Conservation (phyloP, 1,140 invertebrate species). For the Oncopodura yosiiana region DNA sequence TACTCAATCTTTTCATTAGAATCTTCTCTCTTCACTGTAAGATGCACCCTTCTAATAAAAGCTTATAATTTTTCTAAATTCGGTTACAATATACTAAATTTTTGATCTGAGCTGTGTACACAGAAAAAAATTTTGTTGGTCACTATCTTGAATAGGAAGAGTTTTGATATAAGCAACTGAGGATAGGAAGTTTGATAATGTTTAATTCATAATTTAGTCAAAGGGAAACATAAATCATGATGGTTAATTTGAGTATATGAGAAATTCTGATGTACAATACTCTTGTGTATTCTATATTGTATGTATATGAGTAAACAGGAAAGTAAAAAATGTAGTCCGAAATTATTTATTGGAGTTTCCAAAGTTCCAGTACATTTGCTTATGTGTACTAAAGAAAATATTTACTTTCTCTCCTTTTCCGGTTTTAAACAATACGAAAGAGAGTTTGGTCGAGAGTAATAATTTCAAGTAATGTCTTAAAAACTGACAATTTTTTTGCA, state of each 20-base stretch:
- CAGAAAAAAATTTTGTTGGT: not conserved
- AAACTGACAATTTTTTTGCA: no score
- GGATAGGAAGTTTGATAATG: constrained; percentile 11
- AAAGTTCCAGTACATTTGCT: no score
- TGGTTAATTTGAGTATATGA: no score
- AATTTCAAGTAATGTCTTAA: no score
- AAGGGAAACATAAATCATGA: not conserved
- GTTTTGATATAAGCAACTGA: not conserved
- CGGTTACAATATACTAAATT: not conserved
- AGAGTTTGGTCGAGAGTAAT: no score
- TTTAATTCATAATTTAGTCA: constrained; percentile 12
- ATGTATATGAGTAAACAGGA: not conserved
- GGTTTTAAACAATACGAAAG: no score
- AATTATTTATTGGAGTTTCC: no score
- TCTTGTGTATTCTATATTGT: not conserved
- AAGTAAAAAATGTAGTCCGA: not conserved
- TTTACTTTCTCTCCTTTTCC: no score
- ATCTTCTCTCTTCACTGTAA: not conserved
- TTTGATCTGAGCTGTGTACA: not conserved
- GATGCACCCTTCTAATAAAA: not conserved
- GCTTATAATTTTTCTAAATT: not conserved
- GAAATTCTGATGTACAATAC: no score
- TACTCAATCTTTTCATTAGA: constrained; percentile 15
- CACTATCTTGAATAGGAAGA: not conserved
- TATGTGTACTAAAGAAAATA: no score